Percentiles rank a stretch among this genome's conserved stretches.
These are phyloP conservation scores for Lithophane socia DNA, from an alignment of 2,888 invertebrate genomes.

Conservation along the genomic window DNA sequence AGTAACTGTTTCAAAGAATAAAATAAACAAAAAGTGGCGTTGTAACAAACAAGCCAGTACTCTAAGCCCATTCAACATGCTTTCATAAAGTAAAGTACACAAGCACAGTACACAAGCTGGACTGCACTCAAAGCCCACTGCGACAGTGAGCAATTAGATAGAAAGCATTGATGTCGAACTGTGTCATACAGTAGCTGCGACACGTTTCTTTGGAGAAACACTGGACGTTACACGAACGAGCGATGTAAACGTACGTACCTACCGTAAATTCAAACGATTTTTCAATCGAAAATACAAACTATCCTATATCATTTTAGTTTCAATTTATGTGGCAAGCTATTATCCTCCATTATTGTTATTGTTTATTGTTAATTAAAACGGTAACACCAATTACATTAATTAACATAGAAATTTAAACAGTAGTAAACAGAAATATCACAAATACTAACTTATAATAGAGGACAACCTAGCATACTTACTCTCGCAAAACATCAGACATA, in stretches of 20 bases:
- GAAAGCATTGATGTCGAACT: slow-evolving; percentile 19
- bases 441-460: too few species aligned
- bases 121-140: background rate
- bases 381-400: too few species aligned
- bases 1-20: too few species aligned
- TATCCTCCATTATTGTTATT: too few species aligned
- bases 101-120: background rate
- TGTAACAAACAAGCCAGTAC: background rate
- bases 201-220: background rate
- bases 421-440: too few species aligned
- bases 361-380: too few species aligned
- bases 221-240: background rate
- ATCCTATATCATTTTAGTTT: background rate
- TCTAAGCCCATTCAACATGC: background rate
- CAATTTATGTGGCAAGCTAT: too few species aligned
- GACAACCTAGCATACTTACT: too few species aligned
- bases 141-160: slow-evolving; percentile 6
- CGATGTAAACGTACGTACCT: background rate
- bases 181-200: background rate
- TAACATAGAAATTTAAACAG: too few species aligned
- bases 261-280: too few species aligned
- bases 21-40: background rate
- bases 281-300: background rate
- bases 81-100: background rate
- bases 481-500: too few species aligned